These are phyloP conservation scores for Catagonus wagneri DNA, from an alignment of 2,113 vertebrate species.

Conservation along the genomic window DNA sequence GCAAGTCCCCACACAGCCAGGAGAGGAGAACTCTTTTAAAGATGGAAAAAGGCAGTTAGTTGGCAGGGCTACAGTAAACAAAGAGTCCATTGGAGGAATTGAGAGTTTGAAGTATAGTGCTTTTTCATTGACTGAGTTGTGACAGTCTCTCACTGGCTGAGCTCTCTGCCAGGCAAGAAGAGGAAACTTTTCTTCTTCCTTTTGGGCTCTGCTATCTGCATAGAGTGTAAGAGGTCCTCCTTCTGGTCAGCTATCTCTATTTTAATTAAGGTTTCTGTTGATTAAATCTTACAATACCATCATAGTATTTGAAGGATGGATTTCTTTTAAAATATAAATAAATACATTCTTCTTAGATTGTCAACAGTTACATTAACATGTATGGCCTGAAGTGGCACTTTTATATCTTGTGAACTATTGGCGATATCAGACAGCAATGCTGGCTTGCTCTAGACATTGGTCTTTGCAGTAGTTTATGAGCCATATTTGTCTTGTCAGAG, in stretches of 20 bases:
- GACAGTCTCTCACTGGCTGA: background rate
- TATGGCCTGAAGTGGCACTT: background rate
- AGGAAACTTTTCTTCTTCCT: background rate
- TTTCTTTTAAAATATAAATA: conserved; percentile 66
- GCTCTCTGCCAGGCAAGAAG: background rate
- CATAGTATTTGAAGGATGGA: conserved; percentile 63
- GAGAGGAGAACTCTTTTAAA: background rate
- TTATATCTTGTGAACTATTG: background rate
- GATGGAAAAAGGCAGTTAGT: background rate
- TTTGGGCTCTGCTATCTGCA: background rate
- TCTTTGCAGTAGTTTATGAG: background rate
- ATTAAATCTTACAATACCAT: conserved; percentile 40
- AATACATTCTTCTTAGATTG: background rate
- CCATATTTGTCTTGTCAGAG: background rate
- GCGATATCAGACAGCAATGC: background rate
- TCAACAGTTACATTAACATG: conserved; percentile 49
- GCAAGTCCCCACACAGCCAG: background rate
- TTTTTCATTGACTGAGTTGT: background rate
- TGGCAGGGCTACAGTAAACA: background rate
- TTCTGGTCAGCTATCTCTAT: background rate
- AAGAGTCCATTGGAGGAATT: background rate
- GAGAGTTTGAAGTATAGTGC: background rate
- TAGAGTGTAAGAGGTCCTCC: background rate
- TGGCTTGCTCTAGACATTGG: conserved; percentile 14
- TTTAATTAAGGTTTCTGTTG: background rate